Base-by-base conservation (phyloP, 2,888 invertebrate species). In the Tetranychus truncatus region DNA sequence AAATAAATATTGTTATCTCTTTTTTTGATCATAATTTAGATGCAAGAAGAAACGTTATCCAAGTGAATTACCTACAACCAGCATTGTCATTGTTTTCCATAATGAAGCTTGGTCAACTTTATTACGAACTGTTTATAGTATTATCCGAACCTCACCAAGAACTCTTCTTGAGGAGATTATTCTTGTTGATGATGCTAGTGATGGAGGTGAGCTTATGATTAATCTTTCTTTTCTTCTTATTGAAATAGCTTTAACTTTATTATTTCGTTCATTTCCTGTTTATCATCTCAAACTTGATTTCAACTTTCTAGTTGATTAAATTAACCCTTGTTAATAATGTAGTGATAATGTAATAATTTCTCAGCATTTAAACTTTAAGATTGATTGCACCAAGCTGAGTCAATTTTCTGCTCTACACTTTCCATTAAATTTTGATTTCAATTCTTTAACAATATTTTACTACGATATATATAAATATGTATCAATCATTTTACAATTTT, bases 51-150 rank as follows among this genome's bases (percentile, higher is more conserved):
- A 92, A 82, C 85, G 84, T 76, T 91, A 92, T 83, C 88, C 89
- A 67, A 86, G 87, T 72, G 85, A 89, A 78, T 86, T 97, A 81
- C 96, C 96, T 6, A 89, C 91, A 69, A 95, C 96, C 34, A 93
- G 94, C 81, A 92, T 99, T 80, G 94, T 99, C 77, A 95, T 99
- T 81, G 97, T 99, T 75, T 99, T 99, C 85, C 97, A 99, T 85
- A 99, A 99, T 83, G 97, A 99, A 84, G 97, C 97, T 0, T 97
- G 96, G 96, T 89, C 93, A 71, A 99, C 97, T 0, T 86, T 99
- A 24, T 86, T 97, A 77, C 86, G 97, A 74, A 97, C 97, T 76
- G 92, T 97, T 66, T 93, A 94, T 90, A 95, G 95, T 82, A 95
- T 93, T 46, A 95, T 99, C 80, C 93, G 93, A 84, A 87, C 96